Evolutionary conservation across 2,113 vertebrate genomes (phyloP).

Genomic region (Cisticola juncidis): DNA sequence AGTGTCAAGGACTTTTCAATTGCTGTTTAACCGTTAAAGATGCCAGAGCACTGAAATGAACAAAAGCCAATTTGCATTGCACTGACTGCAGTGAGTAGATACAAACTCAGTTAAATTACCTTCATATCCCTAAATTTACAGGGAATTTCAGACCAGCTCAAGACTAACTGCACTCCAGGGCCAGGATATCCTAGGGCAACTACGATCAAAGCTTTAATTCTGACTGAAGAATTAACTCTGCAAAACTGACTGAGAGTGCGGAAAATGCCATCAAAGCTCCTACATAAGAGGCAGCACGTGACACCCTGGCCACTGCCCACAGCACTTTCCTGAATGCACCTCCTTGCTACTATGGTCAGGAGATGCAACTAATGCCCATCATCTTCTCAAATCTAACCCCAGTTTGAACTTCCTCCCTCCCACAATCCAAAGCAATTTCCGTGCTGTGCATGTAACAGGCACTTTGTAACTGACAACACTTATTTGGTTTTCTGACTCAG

Average conservation of each 20-base stretch:
- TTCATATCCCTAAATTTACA: background rate
- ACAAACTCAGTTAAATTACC: background rate
- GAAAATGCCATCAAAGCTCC: background rate
- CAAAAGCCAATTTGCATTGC: background rate
- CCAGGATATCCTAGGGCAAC: background rate
- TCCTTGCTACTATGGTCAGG: background rate
- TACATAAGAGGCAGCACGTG: rapidly evolving
- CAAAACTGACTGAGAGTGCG: background rate
- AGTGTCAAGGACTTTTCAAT: background rate
- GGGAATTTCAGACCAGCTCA: background rate
- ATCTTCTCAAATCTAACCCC: background rate
- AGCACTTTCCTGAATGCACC: background rate
- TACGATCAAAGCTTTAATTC: background rate
- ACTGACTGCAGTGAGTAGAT: background rate
- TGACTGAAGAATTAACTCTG: background rate
- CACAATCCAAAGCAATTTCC: background rate
- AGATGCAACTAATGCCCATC: background rate
- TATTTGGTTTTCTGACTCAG: background rate
- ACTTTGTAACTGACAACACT: background rate
- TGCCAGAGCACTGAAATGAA: background rate
- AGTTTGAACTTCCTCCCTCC: background rate
- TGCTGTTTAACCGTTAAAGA: background rate
- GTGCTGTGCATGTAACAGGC: background rate
- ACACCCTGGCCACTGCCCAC: rapidly evolving
- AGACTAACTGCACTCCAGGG: background rate